Evolutionary conservation across 2,797 vertebrate genomes (phyloP), one percentile per base, ranked within the genome.

Genomic region (Adrianichthys oophorus): DNA sequence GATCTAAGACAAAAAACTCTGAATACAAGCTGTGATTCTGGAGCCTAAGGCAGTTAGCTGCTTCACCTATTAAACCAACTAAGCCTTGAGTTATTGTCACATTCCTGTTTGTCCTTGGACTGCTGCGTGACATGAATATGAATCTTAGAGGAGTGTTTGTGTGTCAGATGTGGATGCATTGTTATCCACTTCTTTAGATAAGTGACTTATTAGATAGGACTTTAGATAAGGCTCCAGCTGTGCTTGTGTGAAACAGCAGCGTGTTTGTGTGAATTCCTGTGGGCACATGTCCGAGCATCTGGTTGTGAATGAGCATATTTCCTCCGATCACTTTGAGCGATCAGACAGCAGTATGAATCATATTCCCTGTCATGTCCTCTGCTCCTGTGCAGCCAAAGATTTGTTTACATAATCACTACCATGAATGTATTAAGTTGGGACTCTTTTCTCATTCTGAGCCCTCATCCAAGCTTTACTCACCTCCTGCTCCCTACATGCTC

Each of bases 361-460:
- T 84, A 79, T 73, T 67, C 46, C 15, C 40, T 48, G 44, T 78
- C 75, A 72, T 82, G 62, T 52, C 41, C 71, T 32, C 19, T 15
- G 74, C 70, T 81, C 59, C 40, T 65, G 62, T 76, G 71, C 76
- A 77, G 52, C 55, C 72, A 74, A 43, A 44, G 54, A 52, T 58
- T 50, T 60, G 73, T 75, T 84, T 84, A 76, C 76, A 80, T 82
- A 81, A 85, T 79, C 74, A 71, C 67, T 63, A 74, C 57, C 53
- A 59, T 71, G 65, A 83, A 85, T 78, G 47, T 76, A 78, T 75
- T 71, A 72, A 78, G 32, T 4, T 56, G 56, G 19, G 42, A 12
- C 54, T 61, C 74, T 24, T 47, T 69, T 78, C 62, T 62, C 49
- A 63, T 71, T 80, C 61, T 64, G 56, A 40, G 60, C 49, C 71